Evolutionary conservation across 23 tunicate species (phyloP), one percentile per base, ranked within the genome.

Genomic region (Botrylloides violaceus): DNA sequence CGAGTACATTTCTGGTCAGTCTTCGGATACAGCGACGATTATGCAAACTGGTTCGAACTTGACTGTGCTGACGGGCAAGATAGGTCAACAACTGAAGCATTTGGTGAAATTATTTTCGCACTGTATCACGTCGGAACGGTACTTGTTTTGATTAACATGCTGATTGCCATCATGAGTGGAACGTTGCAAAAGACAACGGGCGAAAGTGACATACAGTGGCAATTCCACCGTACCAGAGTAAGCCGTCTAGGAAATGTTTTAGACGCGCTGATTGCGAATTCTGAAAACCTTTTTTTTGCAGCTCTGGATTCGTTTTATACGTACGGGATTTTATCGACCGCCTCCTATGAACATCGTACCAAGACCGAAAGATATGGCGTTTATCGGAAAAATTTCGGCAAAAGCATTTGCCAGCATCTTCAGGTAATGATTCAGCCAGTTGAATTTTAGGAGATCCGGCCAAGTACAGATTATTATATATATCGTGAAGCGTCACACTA

Each of bases 111-210:
- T 37, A 36, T 43, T 43, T 68, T 68, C 37, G 74, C 74, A 35
- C 37, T 68, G 23, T 68, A 68, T 68, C 74, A 68, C 28, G 37
- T 68, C 74, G 74, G 74, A 43, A 68, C 58, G n/a, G 74, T 68
- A 35, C 74, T 68, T 24, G 57, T 68, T 6, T 36, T 68, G 0
- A 56, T 68, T 7, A 68, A 68, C 57, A 68, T 68, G 74, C 37
- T 68, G 58, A 68, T 68, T 19, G 74, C 74, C 0, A 68, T 68
- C 57, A 68, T 68, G 74, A 68, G 74, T 25, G 74, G 74, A 68
- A 68, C 74, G 23, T 36, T 68, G 58, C 74, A 68, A 56, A 68
- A 68, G 37, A 68, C 74, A 4, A 43, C 37, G 25, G 74, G 37
- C 74, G 58, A 68, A 23, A 68, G 58, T 30, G 74, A 68, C 29